Evolutionary conservation across 2,113 vertebrate genomes (phyloP), one percentile per base, ranked within the genome.

Genomic region (Galeopterus variegatus): DNA sequence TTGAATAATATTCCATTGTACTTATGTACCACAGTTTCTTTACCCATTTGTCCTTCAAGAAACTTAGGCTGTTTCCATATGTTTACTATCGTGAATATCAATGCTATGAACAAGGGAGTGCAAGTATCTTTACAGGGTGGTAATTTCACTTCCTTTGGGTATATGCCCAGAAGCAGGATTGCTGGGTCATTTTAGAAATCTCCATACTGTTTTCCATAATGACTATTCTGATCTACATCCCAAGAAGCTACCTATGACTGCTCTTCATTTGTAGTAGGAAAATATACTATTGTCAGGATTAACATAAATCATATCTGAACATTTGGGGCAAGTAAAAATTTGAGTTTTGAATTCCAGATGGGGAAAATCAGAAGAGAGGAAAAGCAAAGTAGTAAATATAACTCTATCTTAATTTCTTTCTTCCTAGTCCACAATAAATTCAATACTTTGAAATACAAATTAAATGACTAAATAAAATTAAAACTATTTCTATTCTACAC

Each of bases 401-500:
- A 90, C 9, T 84, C 28, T 60, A 50, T 28, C n/a, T 77, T 89
- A 72, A 89, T 88, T 67, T 93, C 21, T 93, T 95, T 87, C 62
- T 90, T 96, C 75, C 62, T 67, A 89, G 21, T 36, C 45, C 45
- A 87, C 45, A 85, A 72, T 62, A 97, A 88, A 86, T 64, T 52
- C 45, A 75, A 75, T 50, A 80, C 31, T 88, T 48, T 62, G 60
- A 95, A 97, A 94, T 73, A 75, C 6, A 87, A 86, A 95, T 76
- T 93, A 93, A 81, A 85, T 65, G 14, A 96, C 36, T 83, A 67
- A 58, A 90, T 62, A 87, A 87, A 76, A 96, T 64, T 33, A 87
- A 82, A 95, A 62, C 6, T 3, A 56, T 45, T 92, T 81, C 65
- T 81, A 70, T 36, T 73, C 41, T 54, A 13, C 1, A 94, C 28